Base-by-base conservation (phyloP, 2,888 invertebrate genomes). In the Philhelius pedissequus region DNA sequence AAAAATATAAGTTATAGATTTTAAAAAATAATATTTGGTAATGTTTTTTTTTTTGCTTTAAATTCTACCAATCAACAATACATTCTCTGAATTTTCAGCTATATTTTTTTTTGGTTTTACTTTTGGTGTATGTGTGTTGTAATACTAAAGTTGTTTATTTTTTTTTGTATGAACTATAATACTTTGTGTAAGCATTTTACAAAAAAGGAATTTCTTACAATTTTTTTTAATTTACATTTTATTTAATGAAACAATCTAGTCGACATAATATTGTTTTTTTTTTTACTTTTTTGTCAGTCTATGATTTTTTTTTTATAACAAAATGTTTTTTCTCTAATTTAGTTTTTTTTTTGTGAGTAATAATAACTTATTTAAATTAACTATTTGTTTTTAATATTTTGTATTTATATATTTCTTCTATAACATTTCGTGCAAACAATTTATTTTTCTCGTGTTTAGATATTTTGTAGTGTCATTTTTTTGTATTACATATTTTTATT, bases 171-270 rank as follows among this genome's bases (percentile, higher is more conserved):
- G 60, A 77, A 68, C 52, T 76, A 76, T 81, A 82, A 82, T 77
- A 77, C 82, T 73, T 11, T 43, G 15, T 20, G 58, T 73, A 56
- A 81, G 58, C 83, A 79, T 70, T 75, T 79, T 79, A 66, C 64
- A 52, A 58, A 48, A 83, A 83, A 75, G 68, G 45, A 69, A 70
- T 78, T 30, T 64, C 25, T 74, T 78, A 68, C 52, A 68, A 45
- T 48, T 79, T 76, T 70, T 50, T 69, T 64, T 32, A 73, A 83
- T 56, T 69, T 82, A 75, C 78, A 80, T 35, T 75, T 56, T 75
- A 68, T 58, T 80, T 87, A 70, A 87, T 86, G 86, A 87, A 86
- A 86, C 86, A 87, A 79, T 76, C 77, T 71, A 79, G 64, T 76
- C 78, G 75, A 83, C 71, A 84, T 79, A 38, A 74, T 54, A 45